Percentiles rank a stretch among this genome's conserved stretches.
phyloP scores from a whole-genome alignment of 2,888 invertebrate genomes.

The Junonia oenone region DNA sequence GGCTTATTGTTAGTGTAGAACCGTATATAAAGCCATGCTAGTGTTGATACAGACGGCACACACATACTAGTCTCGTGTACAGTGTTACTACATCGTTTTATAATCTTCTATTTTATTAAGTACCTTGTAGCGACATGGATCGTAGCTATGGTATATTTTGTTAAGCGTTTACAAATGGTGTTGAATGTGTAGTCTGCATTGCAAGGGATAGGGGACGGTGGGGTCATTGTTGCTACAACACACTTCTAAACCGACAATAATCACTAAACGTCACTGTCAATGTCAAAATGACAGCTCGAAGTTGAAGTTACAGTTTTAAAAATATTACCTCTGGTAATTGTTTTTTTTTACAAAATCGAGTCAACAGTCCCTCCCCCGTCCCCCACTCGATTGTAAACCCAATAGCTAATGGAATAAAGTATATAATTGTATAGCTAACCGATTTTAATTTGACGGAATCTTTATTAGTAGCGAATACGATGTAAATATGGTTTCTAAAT shows the following conservation, averaged over 20 bases:
- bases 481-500: constrained; percentile 62
- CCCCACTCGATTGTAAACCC: constrained; percentile 25
- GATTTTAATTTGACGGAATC: constrained; percentile 43
- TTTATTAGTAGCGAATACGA: constrained; percentile 53
- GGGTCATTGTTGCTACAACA: background rate
- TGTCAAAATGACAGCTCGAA: background rate
- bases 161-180: constrained; percentile 52
- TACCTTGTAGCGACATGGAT: constrained; percentile 44
- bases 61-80: constrained; percentile 56
- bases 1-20: constrained; percentile 1
- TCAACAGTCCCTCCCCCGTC: constrained; percentile 7
- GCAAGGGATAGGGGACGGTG: constrained; percentile 1
- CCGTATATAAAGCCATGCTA: background rate
- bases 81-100: constrained; percentile 65
- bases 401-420: constrained; percentile 33
- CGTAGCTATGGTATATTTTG: constrained; percentile 68
- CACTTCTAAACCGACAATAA: constrained; percentile 6
- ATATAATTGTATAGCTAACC: constrained; percentile 38
- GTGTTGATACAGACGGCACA: constrained; percentile 31
- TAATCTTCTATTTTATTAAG: constrained; percentile 61
- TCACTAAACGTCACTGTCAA: constrained; percentile 8
- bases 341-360: constrained; percentile 1
- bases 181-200: constrained; percentile 10
- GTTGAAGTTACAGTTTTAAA: background rate
- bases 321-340: background rate